Evolutionary conservation across 2,797 vertebrate genomes (phyloP), one percentile per base, ranked within the genome.

Genomic region (Hypotaenidia okinawae): DNA sequence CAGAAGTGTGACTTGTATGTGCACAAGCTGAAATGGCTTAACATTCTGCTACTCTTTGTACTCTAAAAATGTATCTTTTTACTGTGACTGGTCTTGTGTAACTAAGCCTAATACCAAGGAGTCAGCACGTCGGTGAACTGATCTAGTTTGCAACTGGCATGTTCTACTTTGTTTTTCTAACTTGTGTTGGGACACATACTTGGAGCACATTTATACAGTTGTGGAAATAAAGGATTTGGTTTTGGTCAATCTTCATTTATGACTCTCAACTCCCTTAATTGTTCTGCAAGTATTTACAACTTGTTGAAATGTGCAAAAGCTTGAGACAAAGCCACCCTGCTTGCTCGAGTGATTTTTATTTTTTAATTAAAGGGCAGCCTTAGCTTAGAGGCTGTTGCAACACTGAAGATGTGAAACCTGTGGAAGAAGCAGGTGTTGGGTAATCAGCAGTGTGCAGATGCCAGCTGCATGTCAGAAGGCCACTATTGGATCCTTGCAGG

Each of bases 161-260:
- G 98, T 96, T 95, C 70, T 91, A 2, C 93, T 96, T 92, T 93
- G 93, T 94, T 96, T 89, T 95, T 97, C 96, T 97, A 97, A 96
- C 95, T 96, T 98, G 97, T 98, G 97, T 97, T 98, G 97, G 97
- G 97, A 98, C 95, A 93, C 94, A 74, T 91, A 96, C 97, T 98
- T 98, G 97, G 97, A 98, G 96, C 97, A 97, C 97, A 97, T 97
- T 98, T 98, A 98, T 97, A 98, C 97, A 97, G 95, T 97, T 98
- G 97, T 93, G 96, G 97, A 97, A 98, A 98, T 98, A 98, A 98
- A 98, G 97, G 96, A 97, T 97, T 98, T 97, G 97, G 97, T 97
- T 98, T 98, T 98, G 97, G 97, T 98, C 97, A 97, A 57, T 97
- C 97, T 98, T 97, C 87, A 94, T 22, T 85, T 61, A 19, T 90